These are phyloP conservation scores for Tupaia tana DNA, from an alignment of 2,113 vertebrate genomes.

Conservation along the genomic window DNA sequence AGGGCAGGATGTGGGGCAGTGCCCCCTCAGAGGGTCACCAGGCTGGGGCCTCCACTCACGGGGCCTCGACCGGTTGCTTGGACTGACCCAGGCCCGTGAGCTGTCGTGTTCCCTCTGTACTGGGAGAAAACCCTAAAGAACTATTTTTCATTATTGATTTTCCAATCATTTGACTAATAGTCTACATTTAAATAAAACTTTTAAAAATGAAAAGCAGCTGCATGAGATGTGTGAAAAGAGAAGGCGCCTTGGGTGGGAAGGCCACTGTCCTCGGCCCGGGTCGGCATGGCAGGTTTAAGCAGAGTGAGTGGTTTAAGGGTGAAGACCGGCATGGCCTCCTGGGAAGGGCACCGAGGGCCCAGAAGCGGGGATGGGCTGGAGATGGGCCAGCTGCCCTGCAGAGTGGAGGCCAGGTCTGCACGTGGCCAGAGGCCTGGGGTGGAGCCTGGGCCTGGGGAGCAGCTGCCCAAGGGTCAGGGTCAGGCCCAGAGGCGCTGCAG, in stretches of 20 bases:
- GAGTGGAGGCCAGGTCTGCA: background rate
- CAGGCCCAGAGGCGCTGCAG: background rate
- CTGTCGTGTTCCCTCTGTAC: constrained; percentile 34
- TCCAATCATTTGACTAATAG: constrained; percentile 79
- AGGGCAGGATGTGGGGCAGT: constrained; percentile 82
- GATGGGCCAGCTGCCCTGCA: background rate
- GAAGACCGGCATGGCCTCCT: no score
- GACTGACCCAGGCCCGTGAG: background rate
- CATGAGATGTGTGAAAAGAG: background rate
- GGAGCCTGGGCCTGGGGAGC: background rate
- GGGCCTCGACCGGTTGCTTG: background rate
- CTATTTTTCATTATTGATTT: constrained; percentile 85
- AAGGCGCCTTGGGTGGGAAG: background rate
- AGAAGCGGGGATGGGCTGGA: background rate
- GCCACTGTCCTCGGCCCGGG: rapidly evolving
- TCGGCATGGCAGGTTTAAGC: background rate
- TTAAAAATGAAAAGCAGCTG: constrained; percentile 40
- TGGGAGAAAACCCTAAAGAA: constrained; percentile 70
- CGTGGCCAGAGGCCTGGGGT: background rate
- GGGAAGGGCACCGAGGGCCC: background rate
- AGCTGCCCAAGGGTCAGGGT: background rate
- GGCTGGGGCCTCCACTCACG: background rate
- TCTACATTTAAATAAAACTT: constrained; percentile 82
- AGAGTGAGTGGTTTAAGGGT: background rate
- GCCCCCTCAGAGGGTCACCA: constrained; percentile 63